Evolutionary conservation across 2,888 invertebrate genomes (phyloP).

Genomic region (Poecilus cupreus): DNA sequence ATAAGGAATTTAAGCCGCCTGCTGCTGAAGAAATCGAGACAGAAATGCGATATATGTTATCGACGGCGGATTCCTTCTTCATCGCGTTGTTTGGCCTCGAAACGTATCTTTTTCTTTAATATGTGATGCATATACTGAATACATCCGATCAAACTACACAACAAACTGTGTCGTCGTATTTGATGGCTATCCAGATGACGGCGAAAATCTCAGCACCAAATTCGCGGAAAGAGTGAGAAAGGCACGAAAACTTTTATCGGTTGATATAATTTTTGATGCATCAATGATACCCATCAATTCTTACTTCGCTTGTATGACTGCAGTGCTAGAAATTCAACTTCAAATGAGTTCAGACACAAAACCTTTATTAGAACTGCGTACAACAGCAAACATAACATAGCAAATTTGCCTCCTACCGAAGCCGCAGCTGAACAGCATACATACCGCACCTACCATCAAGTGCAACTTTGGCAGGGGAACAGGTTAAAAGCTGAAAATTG

Average conservation of each 20-base stretch:
- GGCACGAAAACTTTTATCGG: slow-evolving; percentile 63
- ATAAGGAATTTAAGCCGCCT: slow-evolving; percentile 60
- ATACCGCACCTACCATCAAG: too few species aligned
- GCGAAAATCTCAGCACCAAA: slow-evolving; percentile 60
- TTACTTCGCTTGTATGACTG: too few species aligned
- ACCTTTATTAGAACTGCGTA: too few species aligned
- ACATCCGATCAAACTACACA: slow-evolving; percentile 62
- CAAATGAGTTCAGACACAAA: too few species aligned
- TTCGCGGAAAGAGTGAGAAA: slow-evolving; percentile 63
- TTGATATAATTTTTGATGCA: slow-evolving; percentile 63
- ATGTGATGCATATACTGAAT: slow-evolving; percentile 62
- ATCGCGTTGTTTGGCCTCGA: slow-evolving; percentile 63
- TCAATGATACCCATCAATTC: too few species aligned
- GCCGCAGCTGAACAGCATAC: too few species aligned
- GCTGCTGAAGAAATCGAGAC: too few species aligned
- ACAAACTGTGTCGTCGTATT: slow-evolving; percentile 61
- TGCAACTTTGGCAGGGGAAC: too few species aligned
- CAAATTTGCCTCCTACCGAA: too few species aligned
- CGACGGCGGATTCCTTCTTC: slow-evolving; percentile 64
- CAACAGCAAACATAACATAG: too few species aligned
- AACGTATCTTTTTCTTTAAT: slow-evolving; percentile 62
- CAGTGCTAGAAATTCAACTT: too few species aligned
- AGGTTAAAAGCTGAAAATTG: too few species aligned
- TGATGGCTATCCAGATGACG: slow-evolving; percentile 63
- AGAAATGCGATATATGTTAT: slow-evolving; percentile 62